These are phyloP conservation scores for Prolemur simus DNA, from an alignment of 2,113 vertebrate species.

Conservation along the genomic window DNA sequence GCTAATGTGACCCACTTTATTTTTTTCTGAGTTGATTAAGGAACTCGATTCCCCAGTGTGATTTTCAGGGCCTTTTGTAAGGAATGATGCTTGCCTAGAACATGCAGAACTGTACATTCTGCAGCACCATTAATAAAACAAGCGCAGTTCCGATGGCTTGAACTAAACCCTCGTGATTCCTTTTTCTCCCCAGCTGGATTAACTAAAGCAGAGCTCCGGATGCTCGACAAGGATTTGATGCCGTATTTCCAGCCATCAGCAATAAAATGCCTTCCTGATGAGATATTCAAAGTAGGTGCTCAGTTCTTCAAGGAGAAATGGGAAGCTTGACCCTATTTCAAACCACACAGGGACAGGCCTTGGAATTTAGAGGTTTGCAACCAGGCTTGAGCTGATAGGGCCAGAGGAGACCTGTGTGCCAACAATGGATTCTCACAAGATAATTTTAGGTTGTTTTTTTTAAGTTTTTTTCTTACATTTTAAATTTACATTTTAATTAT, in stretches of 20 bases:
- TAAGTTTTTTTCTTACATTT: not conserved
- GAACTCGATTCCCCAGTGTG: constrained; percentile 11
- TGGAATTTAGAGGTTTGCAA: not conserved
- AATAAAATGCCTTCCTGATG: constrained; percentile 82
- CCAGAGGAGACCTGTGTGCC: not conserved
- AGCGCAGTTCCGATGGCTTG: not conserved
- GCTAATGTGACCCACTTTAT: constrained; percentile 48
- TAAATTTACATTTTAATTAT: not conserved
- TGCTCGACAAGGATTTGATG: constrained; percentile 84
- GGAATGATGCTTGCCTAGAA: not conserved
- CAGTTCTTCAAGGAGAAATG: constrained; percentile 50
- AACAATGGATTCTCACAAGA: not conserved
- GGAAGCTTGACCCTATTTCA: constrained; percentile 23
- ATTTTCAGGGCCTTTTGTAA: not conserved
- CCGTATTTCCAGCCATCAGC: constrained; percentile 85
- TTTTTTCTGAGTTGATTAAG: constrained; percentile 40
- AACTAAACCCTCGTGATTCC: constrained; percentile 37
- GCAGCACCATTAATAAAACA: constrained; percentile 37
- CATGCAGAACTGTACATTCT: not conserved
- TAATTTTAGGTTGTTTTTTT: not conserved
- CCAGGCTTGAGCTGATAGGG: not conserved
- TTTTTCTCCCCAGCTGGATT: constrained; percentile 84
- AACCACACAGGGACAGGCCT: not conserved
- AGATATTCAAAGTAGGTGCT: constrained; percentile 87
- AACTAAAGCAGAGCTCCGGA: constrained; percentile 84